Base-by-base conservation (phyloP, 1,140 invertebrate genomes). In the Aphis gossypii region DNA sequence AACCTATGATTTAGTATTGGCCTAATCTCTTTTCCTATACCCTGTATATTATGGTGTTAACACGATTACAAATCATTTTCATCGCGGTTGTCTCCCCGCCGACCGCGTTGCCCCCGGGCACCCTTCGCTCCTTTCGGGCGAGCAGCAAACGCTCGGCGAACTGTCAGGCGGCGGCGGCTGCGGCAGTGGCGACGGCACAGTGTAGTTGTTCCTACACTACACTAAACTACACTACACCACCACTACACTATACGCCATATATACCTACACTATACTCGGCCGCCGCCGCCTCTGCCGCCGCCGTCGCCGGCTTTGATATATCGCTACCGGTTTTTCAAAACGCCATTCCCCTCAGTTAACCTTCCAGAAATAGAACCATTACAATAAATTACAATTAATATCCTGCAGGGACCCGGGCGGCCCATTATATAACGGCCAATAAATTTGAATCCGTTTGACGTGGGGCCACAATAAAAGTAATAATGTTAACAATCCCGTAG, bases 371-470 rank as follows among this genome's bases (percentile, higher is more conserved):
- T 93, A 93, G 92, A 93, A 93, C 92, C 92, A 93, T 93, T 93
- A 93, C 92, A 93, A 93, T 93, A 93, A 93, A 93, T 93, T 93
- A 93, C 92, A 93, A 93, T 93, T 93, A 93, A 93, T 93, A 93
- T 93, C 92, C 92, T 93, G 92, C 92, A 93, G 92, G 92, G 92
- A 93, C 92, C 92, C 92, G 92, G 92, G 92, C 92, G 92, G 92
- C 92, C 92, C 92, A 93, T 93, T 93, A 93, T 93, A 93, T 93
- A 86, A 86, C 92, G 92, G 92, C 92, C 92, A 93, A 93, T 93
- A 93, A 93, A 93, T 93, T 93, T 93, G 92, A 93, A 93, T 93
- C 92, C 92, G 92, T 93, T 93, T 93, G 92, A 93, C 92, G 92
- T 93, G 92, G 92, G 92, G 92, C 92, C 92, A 93, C 92, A 93